phyloP scores from a whole-genome alignment of 2,113 vertebrate genomes.

The Grammomys surdaster region DNA sequence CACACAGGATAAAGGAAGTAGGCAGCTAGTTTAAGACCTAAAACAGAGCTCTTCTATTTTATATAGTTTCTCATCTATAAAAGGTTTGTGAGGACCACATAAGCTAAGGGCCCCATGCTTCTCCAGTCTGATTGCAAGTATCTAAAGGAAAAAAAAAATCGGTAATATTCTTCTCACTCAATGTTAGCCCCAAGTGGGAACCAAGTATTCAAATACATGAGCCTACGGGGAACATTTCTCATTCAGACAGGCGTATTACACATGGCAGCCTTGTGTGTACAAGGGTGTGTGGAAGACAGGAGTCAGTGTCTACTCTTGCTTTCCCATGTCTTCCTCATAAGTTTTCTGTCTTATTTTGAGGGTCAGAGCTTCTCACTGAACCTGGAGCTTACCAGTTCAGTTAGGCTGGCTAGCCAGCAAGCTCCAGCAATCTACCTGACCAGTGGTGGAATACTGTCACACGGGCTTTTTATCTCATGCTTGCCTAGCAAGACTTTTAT shows the following conservation, averaged over 20 bases:
- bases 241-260: not conserved
- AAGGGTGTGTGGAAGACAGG: not conserved
- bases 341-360: not conserved
- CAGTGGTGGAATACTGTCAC: too few species aligned
- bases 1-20: not conserved
- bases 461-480: not conserved
- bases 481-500: too few species aligned
- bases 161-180: not conserved
- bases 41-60: not conserved
- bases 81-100: not conserved
- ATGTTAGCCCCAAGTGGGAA: not conserved
- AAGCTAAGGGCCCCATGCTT: not conserved
- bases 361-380: not conserved
- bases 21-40: not conserved
- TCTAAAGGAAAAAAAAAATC: conserved; percentile 16
- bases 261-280: not conserved
- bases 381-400: not conserved
- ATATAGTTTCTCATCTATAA: too few species aligned
- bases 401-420: not conserved
- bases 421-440: not conserved
- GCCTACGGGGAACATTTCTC: not conserved
- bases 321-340: not conserved
- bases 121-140: not conserved
- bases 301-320: not conserved
- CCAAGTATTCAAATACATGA: not conserved